Evolutionary conservation across 1,140 invertebrate species (phyloP).

Genomic region (Dendroctonus valens): DNA sequence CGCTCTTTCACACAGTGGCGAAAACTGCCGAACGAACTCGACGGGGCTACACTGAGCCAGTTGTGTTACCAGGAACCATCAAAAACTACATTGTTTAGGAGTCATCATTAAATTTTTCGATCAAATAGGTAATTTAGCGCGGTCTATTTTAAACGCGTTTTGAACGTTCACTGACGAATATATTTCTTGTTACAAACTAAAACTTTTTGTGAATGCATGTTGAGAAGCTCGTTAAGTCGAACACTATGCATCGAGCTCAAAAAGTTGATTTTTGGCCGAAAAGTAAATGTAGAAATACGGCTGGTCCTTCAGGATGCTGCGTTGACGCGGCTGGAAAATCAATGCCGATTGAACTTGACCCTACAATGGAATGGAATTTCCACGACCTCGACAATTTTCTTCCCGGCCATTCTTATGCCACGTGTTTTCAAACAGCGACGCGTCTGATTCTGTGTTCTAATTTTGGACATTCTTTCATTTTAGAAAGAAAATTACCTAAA

Average conservation of each 20-base stretch:
- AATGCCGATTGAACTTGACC: constrained; percentile 26
- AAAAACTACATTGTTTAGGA: too few species aligned
- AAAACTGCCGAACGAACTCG: too few species aligned
- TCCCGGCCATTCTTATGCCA: neutral
- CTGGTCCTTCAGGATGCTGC: constrained; percentile 18
- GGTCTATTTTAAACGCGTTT: too few species aligned
- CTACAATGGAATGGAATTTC: constrained; percentile 14
- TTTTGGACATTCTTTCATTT: neutral
- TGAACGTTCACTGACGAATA: neutral
- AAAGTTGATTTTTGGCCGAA: neutral
- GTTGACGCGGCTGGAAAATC: constrained; percentile 22
- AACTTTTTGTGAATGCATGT: neutral
- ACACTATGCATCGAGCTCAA: neutral
- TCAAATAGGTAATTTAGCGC: too few species aligned
- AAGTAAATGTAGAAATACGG: neutral
- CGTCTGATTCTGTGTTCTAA: neutral
- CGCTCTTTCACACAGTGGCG: too few species aligned
- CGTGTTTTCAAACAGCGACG: constrained; percentile 4
- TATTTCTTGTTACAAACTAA: neutral
- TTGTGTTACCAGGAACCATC: too few species aligned
- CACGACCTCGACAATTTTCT: constrained; percentile 25
- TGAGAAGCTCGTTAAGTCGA: too few species aligned
- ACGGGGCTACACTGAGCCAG: too few species aligned
- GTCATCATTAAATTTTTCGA: too few species aligned
- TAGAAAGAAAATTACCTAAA: neutral